Conservation (phyloP, 2,797 vertebrate species). For the Lagorchestes hirsutus region DNA sequence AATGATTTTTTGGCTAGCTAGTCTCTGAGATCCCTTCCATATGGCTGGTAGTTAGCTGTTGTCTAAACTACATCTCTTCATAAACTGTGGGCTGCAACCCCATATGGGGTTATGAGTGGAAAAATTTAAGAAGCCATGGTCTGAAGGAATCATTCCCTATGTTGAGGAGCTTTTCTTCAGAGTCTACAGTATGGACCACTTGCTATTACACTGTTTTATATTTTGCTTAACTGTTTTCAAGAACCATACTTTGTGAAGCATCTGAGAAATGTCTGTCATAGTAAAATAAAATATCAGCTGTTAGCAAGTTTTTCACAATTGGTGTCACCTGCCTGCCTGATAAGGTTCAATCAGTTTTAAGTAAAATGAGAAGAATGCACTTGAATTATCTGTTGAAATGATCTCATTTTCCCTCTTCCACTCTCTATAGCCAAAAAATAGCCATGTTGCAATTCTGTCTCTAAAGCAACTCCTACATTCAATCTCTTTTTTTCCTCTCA, state of each 20-base stretch:
- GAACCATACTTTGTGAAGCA: not conserved
- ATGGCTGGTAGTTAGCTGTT: too few relatives aligned
- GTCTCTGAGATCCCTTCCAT: not conserved
- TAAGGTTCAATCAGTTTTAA: not conserved
- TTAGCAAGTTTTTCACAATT: not conserved
- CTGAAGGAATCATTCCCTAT: too few relatives aligned
- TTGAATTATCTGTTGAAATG: not conserved
- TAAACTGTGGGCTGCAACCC: too few relatives aligned
- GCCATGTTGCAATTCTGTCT: not conserved
- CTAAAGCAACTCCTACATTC: not conserved
- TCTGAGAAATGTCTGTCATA: not conserved
- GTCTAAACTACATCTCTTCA: too few relatives aligned
- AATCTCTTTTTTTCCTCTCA: not conserved
- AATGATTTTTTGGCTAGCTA: not conserved
- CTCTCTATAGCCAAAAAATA: not conserved
- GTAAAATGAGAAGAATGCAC: not conserved
- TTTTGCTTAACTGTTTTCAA: not conserved
- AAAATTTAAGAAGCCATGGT: too few relatives aligned
- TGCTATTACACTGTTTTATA: not conserved
- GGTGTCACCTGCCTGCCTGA: not conserved
- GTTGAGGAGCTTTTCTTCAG: not conserved
- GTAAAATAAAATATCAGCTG: not conserved
- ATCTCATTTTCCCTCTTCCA: not conserved
- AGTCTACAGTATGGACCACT: not conserved
- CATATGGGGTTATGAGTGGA: too few relatives aligned